Base-by-base conservation (phyloP, 2,888 invertebrate species). In the Trichopria drosophilae region DNA sequence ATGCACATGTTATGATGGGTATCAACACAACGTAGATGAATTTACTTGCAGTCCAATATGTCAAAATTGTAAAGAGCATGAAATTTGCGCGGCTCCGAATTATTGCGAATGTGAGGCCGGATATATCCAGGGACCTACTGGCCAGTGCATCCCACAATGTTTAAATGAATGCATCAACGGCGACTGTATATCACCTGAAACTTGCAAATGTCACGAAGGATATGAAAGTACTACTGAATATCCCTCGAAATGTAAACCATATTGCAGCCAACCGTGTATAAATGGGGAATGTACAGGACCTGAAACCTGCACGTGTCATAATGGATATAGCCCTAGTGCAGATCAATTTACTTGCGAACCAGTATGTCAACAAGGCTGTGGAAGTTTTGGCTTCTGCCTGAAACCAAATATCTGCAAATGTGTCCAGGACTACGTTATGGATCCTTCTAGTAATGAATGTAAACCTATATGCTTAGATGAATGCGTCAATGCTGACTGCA, bases 331-430 rank as follows among this genome's bases (percentile, higher is more conserved):
- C 1, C 69, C 71, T 47, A 73, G 75, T 40, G 43, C 54, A 2
- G 51, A 55, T 10, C 61, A 63, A 50, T 56, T 56, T 6, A 59
- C 58, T 3, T 85, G 85, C 56, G 62, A 77, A 6, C 81, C 84
- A 0, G 74, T 80, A 55, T 89, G 88, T 59, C 79, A 80, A 12
- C 31, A 37, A 18, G 84, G 84, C 1, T 88, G 88, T 61, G 78
- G 79, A 9, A 87, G 87, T 0, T 57, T 59, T 18, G 57, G 63
- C 20, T 78, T 79, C 20, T 88, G 88, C 63, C 81, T 84, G 0
- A 82, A 82, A 0, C 88, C 88, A 0, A 83, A 86, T 72, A 81
- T 85, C 64, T 88, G 88, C 66, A 79, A 84, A 55, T 88, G 88
- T 65, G 82, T 83, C 58, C 77, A 80, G 1, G 88, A 87, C 4